Conservation (phyloP, 2,797 vertebrate species). For the Megaceryle alcyon region DNA sequence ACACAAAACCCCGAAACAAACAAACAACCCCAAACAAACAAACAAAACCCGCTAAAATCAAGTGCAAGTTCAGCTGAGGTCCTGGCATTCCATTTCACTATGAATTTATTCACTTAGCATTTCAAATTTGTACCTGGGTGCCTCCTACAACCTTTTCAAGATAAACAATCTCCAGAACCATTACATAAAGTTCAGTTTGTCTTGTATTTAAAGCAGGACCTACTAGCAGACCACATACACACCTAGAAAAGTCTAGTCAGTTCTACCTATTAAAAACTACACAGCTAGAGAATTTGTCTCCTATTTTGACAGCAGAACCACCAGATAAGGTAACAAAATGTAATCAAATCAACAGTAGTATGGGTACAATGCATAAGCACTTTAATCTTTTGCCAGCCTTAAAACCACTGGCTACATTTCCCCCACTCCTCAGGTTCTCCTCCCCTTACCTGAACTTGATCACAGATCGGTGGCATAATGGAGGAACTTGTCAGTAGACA, state of each 20-base stretch:
- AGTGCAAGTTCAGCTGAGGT: background rate
- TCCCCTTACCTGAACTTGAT: slow-evolving; percentile 27
- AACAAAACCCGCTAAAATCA: background rate
- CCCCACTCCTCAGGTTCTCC: background rate
- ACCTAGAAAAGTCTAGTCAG: background rate
- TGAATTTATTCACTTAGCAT: background rate
- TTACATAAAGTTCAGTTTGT: background rate
- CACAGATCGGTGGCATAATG: background rate
- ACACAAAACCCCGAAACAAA: no score
- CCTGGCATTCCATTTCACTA: background rate
- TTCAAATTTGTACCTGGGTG: background rate
- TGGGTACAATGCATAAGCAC: background rate
- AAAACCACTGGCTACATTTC: background rate
- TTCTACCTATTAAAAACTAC: background rate
- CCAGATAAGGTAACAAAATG: background rate
- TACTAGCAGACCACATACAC: background rate
- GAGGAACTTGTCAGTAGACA: background rate
- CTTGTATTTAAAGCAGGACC: background rate
- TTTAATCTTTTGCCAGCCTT: background rate
- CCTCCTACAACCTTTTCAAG: background rate
- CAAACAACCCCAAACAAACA: no score
- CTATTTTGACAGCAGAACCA: background rate
- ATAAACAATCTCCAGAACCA: background rate
- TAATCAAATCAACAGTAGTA: background rate
- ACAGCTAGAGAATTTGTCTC: background rate